Base-by-base conservation (phyloP, 2,888 invertebrate species). In the Congeria kusceri region DNA sequence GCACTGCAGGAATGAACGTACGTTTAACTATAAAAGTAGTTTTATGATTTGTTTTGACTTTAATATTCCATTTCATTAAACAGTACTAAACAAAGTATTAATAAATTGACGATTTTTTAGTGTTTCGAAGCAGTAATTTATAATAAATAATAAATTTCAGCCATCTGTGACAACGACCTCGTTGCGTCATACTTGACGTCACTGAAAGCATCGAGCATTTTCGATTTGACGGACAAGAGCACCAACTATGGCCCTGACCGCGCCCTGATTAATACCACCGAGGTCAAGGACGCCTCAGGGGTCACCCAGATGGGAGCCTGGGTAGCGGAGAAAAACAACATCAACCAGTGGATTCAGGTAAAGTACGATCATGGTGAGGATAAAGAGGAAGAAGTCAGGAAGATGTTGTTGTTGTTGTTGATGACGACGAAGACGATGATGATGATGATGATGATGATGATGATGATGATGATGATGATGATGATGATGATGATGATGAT, bases 301-400 rank as follows among this genome's bases (percentile, higher is more conserved):
- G 79, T 80, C 5, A 77, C 79, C 25, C 85, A 85, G 28, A 83
- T 86, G 63, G 87, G 86, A 9, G 83, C 70, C 23, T 87, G 87
- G 87, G 77, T 85, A 4, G 80, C 87, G 4, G 82, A 83, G 61
- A 82, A 85, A 62, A 76, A 69, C 47, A 69, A 83, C 63, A 77
- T 86, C 25, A 80, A 80, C 69, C 86, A 87, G 64, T 87, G 81
- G 78, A 83, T 87, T 28, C 85, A 86, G 77, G 87, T 87, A 68
- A 7, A 20, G 11, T 15, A n/a, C n/a, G n/a, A n/a, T n/a, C n/a
- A n/a, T n/a, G n/a, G n/a, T n/a, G n/a, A n/a, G n/a, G n/a, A n/a
- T n/a, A n/a, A n/a, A n/a, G n/a, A n/a, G n/a, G n/a, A n/a, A n/a
- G n/a, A n/a, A n/a, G n/a, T n/a, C n/a, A n/a, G n/a, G n/a, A n/a